phyloP scores from a whole-genome alignment of 92 coral and sea anemone genomes.

The Porites lobata region DNA sequence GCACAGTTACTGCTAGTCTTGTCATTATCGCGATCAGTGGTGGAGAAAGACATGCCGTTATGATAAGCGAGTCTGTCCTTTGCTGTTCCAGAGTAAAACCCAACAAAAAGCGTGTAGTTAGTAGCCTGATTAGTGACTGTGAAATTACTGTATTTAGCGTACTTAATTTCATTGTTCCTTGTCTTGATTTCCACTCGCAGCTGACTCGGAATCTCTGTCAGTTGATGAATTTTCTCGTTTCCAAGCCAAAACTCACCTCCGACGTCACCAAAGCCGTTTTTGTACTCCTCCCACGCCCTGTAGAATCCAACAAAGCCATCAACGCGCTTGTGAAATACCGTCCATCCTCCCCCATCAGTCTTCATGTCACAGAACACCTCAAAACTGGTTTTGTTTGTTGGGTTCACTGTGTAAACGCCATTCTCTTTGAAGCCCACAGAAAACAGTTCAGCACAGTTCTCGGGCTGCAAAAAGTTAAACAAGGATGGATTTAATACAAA shows the following conservation, averaged over 20 bases:
- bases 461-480: not conserved
- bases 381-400: too few relatives aligned
- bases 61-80: not conserved
- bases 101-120: slow-evolving; percentile 9
- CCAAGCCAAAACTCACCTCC: too few relatives aligned
- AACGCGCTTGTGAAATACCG: too few relatives aligned
- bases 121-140: slow-evolving; percentile 54
- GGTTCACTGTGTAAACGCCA: not conserved
- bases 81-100: too few relatives aligned
- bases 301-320: too few relatives aligned
- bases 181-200: slow-evolving; percentile 59
- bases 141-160: not conserved
- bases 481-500: too few relatives aligned
- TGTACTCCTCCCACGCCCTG: too few relatives aligned
- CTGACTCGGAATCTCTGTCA: slow-evolving; percentile 61
- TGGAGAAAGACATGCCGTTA: not conserved
- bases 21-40: not conserved
- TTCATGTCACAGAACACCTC: too few relatives aligned
- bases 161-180: slow-evolving; percentile 39
- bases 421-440: slow-evolving; percentile 5
- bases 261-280: too few relatives aligned
- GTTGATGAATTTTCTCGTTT: slow-evolving; percentile 71
- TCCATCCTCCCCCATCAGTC: too few relatives aligned
- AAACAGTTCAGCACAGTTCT: slow-evolving; percentile 22
- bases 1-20: not conserved